Evolutionary conservation across 2,797 vertebrate species (phyloP), one percentile per base, ranked within the genome.

Genomic region (Pempheris klunzingeri): DNA sequence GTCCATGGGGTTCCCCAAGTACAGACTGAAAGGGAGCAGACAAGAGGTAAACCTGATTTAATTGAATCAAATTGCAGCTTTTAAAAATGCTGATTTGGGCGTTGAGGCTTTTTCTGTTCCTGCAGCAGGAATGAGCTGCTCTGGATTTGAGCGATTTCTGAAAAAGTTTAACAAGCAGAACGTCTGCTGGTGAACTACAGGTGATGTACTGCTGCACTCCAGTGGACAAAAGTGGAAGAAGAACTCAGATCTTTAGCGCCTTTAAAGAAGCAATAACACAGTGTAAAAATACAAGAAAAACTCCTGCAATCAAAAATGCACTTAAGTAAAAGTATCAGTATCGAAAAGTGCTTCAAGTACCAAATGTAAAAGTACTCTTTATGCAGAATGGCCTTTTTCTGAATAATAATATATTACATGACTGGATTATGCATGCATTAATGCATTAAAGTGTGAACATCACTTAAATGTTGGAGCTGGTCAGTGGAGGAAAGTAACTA

Each of bases 1-100:
- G 77, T 99, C 97, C 98, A 99, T 98, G 66, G 98, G 98, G 90
- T 99, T 99, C 78, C 98, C 98, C 91, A 99, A 91, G 89, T 99
- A 99, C 59, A 99, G 90, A 86, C 98, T 99, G 87, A 18, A 50
- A 22, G 58, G 14, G 71, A 54, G 77, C 2, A 66, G 20, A 65
- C 7, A 11, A 57, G 14, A 83, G 4, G 28, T 8, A 13, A 54
- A 66, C 8, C 30, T 0, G 11, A 47, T 58, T 54, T 10, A 68
- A 20, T 20, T 9, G 15, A n/a, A 12, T 15, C 0, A 28, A 26
- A 9, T 4, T 28, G 5, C 3, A 4, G 26, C 17, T 22, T 26
- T 20, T 11, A 6, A 22, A 60, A 46, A 15, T 53, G 22, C 13
- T 14, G 5, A 46, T 62, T 13, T 50, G 12, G 4, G 10, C 9